Evolutionary conservation across 2,113 vertebrate genomes (phyloP).

Genomic region (Herpetotheres cachinnans): DNA sequence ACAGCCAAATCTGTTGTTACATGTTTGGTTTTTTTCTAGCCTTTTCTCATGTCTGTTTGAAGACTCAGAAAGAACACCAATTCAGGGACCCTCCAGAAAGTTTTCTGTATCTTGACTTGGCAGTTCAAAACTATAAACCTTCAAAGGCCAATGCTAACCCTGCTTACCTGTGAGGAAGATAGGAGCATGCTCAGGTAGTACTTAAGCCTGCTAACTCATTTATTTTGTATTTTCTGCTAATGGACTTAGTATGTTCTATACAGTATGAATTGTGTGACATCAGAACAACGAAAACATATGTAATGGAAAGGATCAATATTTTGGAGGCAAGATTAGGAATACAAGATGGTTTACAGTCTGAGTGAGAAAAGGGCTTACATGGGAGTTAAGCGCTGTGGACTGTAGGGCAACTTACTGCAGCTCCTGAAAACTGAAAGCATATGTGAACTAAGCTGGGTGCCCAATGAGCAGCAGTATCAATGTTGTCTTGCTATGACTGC

Average conservation of each 20-base stretch:
- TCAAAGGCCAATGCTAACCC: not conserved
- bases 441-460: not conserved
- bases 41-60: not conserved
- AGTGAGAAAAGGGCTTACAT: not conserved
- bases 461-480: not conserved
- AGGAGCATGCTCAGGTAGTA: too few species aligned
- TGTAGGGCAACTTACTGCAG: not conserved
- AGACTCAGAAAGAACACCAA: not conserved
- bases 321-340: not conserved
- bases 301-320: not conserved
- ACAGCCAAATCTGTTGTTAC: not conserved
- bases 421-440: not conserved
- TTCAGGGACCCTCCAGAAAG: not conserved
- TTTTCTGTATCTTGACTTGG: not conserved
- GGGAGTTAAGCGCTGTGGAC: not conserved
- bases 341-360: not conserved
- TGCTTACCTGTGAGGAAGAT: not conserved
- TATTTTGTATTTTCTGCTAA: not conserved
- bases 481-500: not conserved
- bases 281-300: not conserved
- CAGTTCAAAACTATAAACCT: not conserved
- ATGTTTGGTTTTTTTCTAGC: not conserved
- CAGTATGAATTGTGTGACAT: not conserved
- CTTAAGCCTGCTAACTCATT: not conserved
- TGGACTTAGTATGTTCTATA: not conserved